phyloP scores from a whole-genome alignment of 2,797 vertebrate species.

The Rhincodon typus region DNA sequence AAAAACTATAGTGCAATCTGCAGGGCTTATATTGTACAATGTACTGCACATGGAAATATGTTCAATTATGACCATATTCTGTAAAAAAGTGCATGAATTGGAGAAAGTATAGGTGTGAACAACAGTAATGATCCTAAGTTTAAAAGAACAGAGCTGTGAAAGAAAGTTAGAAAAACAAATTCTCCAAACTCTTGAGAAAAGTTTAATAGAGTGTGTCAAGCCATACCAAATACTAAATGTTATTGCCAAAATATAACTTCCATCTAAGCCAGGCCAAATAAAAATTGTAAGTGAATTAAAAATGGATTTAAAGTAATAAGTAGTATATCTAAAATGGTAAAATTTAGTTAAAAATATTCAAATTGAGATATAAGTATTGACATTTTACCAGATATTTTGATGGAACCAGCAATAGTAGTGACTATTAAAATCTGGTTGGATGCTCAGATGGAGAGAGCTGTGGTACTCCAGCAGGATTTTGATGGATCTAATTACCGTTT shows the following conservation, averaged over 20 bases:
- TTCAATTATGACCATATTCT: background rate
- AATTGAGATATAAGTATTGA: background rate
- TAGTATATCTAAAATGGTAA: background rate
- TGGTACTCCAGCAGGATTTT: background rate
- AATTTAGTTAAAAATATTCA: background rate
- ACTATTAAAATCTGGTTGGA: background rate
- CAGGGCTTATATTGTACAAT: background rate
- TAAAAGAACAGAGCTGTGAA: background rate
- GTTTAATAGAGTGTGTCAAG: background rate
- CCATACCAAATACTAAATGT: background rate
- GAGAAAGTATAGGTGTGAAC: background rate
- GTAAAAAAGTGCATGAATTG: background rate
- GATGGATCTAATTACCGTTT: background rate
- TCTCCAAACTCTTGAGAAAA: background rate
- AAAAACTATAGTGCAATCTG: background rate
- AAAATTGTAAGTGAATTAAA: background rate
- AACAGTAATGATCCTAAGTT: background rate
- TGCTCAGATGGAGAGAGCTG: background rate
- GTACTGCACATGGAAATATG: background rate
- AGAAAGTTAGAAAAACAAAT: background rate
- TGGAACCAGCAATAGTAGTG: background rate
- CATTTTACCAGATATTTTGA: background rate
- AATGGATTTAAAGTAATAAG: background rate
- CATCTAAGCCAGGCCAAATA: background rate
- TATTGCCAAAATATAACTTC: background rate